Conservation (phyloP, 1,140 invertebrate species). For the Diuraphis noxia region DNA sequence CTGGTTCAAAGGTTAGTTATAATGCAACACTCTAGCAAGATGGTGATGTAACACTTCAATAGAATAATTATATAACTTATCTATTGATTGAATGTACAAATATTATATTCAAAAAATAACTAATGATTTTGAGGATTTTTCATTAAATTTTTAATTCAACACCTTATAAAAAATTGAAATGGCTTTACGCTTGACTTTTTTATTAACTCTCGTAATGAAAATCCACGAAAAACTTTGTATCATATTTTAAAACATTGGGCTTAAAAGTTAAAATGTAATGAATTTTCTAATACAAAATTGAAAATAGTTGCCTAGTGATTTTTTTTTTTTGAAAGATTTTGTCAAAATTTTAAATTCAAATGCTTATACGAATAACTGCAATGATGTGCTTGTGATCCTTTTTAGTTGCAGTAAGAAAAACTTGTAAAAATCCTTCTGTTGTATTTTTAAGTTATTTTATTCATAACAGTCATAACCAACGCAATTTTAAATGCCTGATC, state of each 20-base stretch:
- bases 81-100: too few relatives aligned
- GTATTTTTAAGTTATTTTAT: too few relatives aligned
- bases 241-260: neutral
- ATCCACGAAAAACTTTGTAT: neutral
- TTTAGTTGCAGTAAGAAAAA: neutral
- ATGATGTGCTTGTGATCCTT: neutral
- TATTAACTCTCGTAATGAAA: neutral
- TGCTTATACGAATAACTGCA: neutral
- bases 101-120: too few relatives aligned
- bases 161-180: neutral
- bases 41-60: too few relatives aligned
- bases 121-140: neutral
- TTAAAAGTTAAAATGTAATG: neutral
- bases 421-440: rapidly evolving
- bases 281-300: neutral
- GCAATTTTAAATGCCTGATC: too few relatives aligned
- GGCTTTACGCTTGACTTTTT: neutral
- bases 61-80: too few relatives aligned
- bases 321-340: neutral
- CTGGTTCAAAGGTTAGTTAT: too few relatives aligned
- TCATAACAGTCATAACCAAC: neutral
- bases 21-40: too few relatives aligned
- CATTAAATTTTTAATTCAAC: neutral
- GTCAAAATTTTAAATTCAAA: neutral
- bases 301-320: neutral